A percentile compares a stretch with the other conserved stretches of the same genome.
Conservation (phyloP, 2,888 invertebrate genomes). For the Lithophane socia region DNA sequence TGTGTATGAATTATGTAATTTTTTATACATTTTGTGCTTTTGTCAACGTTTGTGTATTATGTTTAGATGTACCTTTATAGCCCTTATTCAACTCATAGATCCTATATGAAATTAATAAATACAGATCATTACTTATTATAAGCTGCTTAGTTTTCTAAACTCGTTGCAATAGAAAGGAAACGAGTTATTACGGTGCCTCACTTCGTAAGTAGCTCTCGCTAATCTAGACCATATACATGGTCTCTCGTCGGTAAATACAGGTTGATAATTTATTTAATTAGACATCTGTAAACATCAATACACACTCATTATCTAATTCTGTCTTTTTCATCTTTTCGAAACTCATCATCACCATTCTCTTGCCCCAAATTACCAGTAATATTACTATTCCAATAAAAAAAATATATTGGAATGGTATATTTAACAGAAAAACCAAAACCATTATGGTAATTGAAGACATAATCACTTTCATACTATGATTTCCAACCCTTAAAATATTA, state of each 20-base stretch:
- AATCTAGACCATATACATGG: too few relatives aligned
- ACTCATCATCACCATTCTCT: too few relatives aligned
- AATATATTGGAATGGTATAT: too few relatives aligned
- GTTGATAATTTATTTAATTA: neutral
- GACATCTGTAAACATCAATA: neutral
- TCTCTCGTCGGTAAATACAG: neutral
- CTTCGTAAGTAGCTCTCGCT: slow-evolving; percentile 12
- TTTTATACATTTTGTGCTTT: slow-evolving; percentile 32
- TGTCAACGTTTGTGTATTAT: slow-evolving; percentile 16
- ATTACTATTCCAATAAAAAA: neutral
- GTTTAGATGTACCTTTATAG: neutral
- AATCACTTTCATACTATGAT: slow-evolving; percentile 20
- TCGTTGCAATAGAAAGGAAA: slow-evolving; percentile 11
- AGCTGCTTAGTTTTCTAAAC: slow-evolving; percentile 11
- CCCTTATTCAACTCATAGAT: neutral
- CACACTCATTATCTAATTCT: neutral
- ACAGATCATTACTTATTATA: neutral
- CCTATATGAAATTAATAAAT: slow-evolving; percentile 1
- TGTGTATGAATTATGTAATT: slow-evolving; percentile 29
- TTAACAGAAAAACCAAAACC: neutral
- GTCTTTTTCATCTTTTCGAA: neutral
- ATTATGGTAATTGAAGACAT: neutral
- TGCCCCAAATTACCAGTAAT: too few relatives aligned
- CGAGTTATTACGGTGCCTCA: neutral
- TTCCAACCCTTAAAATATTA: slow-evolving; percentile 34